A percentile compares a stretch with the other conserved stretches of the same genome.
These are phyloP conservation scores for Troides helena DNA, from an alignment of 2,888 invertebrate genomes.

Conservation along the genomic window DNA sequence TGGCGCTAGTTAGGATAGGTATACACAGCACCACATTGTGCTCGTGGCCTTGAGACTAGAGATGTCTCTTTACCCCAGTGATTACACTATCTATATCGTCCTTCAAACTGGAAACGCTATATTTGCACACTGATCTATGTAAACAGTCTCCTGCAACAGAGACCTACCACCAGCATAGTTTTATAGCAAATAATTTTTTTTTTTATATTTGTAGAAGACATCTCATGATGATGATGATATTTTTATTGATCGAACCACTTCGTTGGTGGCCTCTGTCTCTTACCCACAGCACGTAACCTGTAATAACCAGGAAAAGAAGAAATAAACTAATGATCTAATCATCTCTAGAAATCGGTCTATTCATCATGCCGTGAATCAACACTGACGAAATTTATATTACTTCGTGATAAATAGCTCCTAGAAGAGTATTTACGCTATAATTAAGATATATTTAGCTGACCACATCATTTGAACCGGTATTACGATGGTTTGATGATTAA, in stretches of 20 bases:
- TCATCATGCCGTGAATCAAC: conserved; percentile 12
- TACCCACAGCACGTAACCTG: neutral
- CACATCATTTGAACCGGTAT: conserved; percentile 4
- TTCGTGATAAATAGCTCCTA: conserved; percentile 8
- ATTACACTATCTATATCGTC: too few relatives aligned
- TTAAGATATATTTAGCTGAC: conserved; percentile 16
- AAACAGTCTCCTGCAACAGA: too few relatives aligned
- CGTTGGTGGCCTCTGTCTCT: neutral
- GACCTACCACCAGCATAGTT: too few relatives aligned
- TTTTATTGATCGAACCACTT: neutral
- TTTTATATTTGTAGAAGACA: too few relatives aligned
- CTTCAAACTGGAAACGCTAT: too few relatives aligned
- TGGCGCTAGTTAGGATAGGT: too few relatives aligned
- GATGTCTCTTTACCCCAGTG: too few relatives aligned
- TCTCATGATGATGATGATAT: neutral
- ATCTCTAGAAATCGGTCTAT: neutral
- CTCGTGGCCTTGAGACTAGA: too few relatives aligned
- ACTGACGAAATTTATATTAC: neutral
- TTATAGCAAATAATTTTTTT: too few relatives aligned
- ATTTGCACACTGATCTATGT: too few relatives aligned
- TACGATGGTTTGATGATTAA: conserved; percentile 13
- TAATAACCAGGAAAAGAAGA: neutral
- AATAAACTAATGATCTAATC: neutral
- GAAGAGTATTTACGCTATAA: conserved; percentile 12
- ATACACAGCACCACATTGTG: too few relatives aligned